These are phyloP conservation scores for Empidonax alnorum DNA, from an alignment of 2,113 vertebrate genomes.

Conservation along the genomic window DNA sequence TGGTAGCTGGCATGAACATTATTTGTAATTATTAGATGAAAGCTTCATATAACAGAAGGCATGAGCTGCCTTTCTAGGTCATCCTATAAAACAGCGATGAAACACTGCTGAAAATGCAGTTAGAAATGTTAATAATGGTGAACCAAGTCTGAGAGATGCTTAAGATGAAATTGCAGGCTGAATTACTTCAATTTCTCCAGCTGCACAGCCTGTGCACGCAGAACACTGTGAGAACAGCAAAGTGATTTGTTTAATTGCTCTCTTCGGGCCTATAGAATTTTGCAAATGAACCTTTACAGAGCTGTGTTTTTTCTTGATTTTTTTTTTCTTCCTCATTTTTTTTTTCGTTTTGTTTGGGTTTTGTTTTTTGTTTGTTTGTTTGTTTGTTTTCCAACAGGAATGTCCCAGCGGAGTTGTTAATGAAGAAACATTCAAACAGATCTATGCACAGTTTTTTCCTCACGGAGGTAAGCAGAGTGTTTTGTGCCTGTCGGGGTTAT, in stretches of 20 bases:
- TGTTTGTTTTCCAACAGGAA: conserved; percentile 78
- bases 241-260: background rate
- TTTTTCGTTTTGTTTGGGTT: background rate
- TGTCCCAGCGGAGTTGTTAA: conserved; percentile 94
- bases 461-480: conserved; percentile 86
- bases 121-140: background rate
- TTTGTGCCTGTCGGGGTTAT: background rate
- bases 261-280: background rate
- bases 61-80: background rate
- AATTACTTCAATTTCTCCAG: background rate
- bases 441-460: conserved; percentile 97
- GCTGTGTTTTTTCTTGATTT: background rate
- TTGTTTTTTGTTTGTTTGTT: background rate
- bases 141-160: background rate
- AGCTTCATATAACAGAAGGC: background rate
- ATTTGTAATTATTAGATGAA: background rate
- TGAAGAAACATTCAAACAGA: conserved; percentile 97
- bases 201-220: background rate
- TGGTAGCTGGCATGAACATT: background rate
- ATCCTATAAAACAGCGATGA: background rate
- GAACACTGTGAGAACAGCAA: background rate
- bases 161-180: background rate
- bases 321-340: background rate
- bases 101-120: background rate
- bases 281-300: background rate